These are phyloP conservation scores for Pterobdella sp. DNA, from an alignment of 2,888 invertebrate species.

Conservation along the genomic window DNA sequence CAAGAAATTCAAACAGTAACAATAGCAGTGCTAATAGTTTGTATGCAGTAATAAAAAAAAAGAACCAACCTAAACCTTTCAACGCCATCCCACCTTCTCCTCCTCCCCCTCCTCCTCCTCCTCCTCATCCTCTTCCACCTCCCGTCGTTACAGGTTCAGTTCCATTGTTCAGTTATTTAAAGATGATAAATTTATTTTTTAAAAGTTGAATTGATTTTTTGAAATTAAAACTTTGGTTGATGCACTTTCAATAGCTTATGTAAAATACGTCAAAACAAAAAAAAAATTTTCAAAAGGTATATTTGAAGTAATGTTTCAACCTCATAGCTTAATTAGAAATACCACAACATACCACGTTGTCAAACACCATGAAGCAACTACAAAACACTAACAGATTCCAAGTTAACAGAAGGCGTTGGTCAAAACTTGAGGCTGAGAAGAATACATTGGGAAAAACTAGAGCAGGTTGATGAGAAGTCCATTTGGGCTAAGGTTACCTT, in stretches of 20 bases:
- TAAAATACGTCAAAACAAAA: not conserved
- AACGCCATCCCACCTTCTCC: not conserved
- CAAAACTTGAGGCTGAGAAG: slow-evolving; percentile 43
- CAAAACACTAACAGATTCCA: slow-evolving; percentile 1
- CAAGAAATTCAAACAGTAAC: not conserved
- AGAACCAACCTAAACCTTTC: not conserved
- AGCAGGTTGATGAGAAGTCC: slow-evolving; percentile 44
- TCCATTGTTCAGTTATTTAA: too few species aligned
- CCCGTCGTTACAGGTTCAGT: slow-evolving; percentile 7
- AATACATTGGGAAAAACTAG: slow-evolving; percentile 51
- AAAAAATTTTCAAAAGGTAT: too few species aligned
- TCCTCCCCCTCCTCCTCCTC: slow-evolving; percentile 32
- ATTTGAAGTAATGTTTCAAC: slow-evolving; percentile 5
- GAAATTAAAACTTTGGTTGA: too few species aligned
- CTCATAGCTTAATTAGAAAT: not conserved
- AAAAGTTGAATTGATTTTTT: too few species aligned
- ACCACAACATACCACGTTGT: not conserved
- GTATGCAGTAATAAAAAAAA: not conserved
- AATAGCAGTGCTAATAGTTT: not conserved
- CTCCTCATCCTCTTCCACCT: slow-evolving; percentile 31
- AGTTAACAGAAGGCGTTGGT: not conserved
- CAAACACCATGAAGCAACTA: not conserved
- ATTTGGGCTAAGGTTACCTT: slow-evolving; percentile 50
- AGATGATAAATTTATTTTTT: too few species aligned
- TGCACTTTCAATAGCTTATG: not conserved